Percentiles rank a stretch among this genome's conserved stretches.
These are phyloP conservation scores for Trachops cirrhosus DNA, from an alignment of 2,797 vertebrate species.

Conservation along the genomic window DNA sequence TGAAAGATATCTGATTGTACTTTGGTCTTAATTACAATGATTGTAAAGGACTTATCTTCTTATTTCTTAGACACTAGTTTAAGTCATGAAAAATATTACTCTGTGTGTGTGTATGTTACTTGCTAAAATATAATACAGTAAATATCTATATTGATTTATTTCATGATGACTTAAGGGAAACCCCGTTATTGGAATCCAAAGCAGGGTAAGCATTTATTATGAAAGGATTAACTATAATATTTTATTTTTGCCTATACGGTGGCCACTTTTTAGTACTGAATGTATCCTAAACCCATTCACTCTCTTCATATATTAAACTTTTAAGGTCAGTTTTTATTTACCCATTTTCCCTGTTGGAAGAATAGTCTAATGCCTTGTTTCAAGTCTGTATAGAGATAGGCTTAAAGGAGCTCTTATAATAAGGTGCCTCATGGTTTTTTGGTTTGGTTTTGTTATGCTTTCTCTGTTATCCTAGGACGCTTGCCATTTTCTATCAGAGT, in stretches of 20 bases:
- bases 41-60: not conserved
- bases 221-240: not conserved
- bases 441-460: constrained; percentile 5
- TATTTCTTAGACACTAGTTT: constrained; percentile 34
- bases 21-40: not conserved
- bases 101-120: not conserved
- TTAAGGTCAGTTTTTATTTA: not conserved
- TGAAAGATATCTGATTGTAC: not conserved
- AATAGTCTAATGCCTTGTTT: not conserved
- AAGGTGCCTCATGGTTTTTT: not conserved
- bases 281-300: not conserved
- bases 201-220: not conserved
- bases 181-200: not conserved
- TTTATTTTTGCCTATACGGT: not conserved
- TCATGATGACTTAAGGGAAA: not conserved
- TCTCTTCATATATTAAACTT: not conserved
- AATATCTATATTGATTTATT: not conserved
- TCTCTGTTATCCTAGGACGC: constrained; percentile 78
- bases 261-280: constrained; percentile 5
- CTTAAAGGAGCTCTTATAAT: not conserved
- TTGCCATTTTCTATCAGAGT: constrained; percentile 96
- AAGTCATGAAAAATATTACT: not conserved
- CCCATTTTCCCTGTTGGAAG: not conserved
- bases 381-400: not conserved
- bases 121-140: not conserved